These are phyloP conservation scores for Etheostoma perlongum DNA, from an alignment of 2,797 vertebrate genomes.

Conservation along the genomic window DNA sequence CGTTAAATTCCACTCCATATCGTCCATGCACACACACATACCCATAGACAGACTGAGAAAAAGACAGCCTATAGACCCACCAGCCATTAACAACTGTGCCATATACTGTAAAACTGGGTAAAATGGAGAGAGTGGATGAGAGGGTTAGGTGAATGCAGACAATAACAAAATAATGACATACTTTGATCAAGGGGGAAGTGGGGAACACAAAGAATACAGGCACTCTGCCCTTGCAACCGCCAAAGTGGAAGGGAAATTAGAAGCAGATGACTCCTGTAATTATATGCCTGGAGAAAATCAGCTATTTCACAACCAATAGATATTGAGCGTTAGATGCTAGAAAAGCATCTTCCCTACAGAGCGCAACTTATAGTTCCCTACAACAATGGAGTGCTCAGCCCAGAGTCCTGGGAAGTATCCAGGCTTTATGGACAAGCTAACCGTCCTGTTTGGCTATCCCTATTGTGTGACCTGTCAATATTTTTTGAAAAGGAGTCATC, in stretches of 20 bases:
- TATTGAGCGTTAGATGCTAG: slow-evolving; percentile 55
- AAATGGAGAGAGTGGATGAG: slow-evolving; percentile 29
- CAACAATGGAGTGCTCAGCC: slow-evolving; percentile 40
- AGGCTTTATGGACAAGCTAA: slow-evolving; percentile 47
- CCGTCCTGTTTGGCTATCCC: slow-evolving; percentile 48
- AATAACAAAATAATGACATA: slow-evolving; percentile 69
- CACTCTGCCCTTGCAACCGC: slow-evolving; percentile 54
- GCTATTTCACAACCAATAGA: slow-evolving; percentile 63
- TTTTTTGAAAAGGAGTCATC: slow-evolving; percentile 17
- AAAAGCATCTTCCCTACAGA: slow-evolving; percentile 58
- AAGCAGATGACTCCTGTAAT: slow-evolving; percentile 76
- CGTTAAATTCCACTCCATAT: slow-evolving; percentile 59
- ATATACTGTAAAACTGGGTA: slow-evolving; percentile 71
- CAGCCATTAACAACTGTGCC: slow-evolving; percentile 80
- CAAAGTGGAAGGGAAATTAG: slow-evolving; percentile 77
- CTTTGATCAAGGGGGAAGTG: slow-evolving; percentile 70
- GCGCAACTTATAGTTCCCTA: slow-evolving; percentile 51
- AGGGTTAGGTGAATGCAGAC: slow-evolving; percentile 57
- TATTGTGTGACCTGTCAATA: slow-evolving; percentile 9
- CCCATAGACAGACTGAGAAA: slow-evolving; percentile 59
- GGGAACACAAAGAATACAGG: slow-evolving; percentile 66
- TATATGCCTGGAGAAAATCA: slow-evolving; percentile 69
- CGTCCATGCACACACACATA: slow-evolving; percentile 40
- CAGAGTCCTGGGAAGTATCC: slow-evolving; percentile 55
- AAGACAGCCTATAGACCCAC: slow-evolving; percentile 64